These are phyloP conservation scores for Invenusta paracnida DNA, from an alignment of 2,888 invertebrate genomes.

Conservation along the genomic window DNA sequence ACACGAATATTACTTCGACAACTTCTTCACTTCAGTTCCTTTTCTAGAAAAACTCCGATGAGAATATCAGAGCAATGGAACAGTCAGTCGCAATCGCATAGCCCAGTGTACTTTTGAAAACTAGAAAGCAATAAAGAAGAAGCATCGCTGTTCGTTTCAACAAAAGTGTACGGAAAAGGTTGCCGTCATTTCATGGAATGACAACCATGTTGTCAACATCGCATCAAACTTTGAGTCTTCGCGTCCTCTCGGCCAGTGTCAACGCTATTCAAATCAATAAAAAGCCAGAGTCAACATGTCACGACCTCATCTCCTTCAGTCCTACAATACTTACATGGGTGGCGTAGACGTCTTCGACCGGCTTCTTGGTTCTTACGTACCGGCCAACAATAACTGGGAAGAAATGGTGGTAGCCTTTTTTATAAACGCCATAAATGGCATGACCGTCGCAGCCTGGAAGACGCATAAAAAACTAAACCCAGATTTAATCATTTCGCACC, in stretches of 20 bases:
- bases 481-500: background rate
- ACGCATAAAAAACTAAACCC: background rate
- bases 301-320: background rate
- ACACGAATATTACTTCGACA: background rate
- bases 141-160: background rate
- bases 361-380: background rate
- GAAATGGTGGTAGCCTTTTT: background rate
- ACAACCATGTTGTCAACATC: background rate
- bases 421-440: background rate
- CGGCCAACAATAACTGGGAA: background rate
- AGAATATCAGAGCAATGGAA: background rate
- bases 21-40: background rate
- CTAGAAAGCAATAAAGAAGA: background rate
- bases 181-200: background rate
- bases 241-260: background rate
- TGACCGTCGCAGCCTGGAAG: background rate
- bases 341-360: background rate
- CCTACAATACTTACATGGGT: background rate
- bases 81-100: background rate
- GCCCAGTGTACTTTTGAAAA: background rate
- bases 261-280: background rate
- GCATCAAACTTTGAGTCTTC: background rate
- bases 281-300: background rate
- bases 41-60: background rate
- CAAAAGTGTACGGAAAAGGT: background rate